These are phyloP conservation scores for Poeciliopsis occidentalis DNA, from an alignment of 2,113 vertebrate species.

Conservation along the genomic window DNA sequence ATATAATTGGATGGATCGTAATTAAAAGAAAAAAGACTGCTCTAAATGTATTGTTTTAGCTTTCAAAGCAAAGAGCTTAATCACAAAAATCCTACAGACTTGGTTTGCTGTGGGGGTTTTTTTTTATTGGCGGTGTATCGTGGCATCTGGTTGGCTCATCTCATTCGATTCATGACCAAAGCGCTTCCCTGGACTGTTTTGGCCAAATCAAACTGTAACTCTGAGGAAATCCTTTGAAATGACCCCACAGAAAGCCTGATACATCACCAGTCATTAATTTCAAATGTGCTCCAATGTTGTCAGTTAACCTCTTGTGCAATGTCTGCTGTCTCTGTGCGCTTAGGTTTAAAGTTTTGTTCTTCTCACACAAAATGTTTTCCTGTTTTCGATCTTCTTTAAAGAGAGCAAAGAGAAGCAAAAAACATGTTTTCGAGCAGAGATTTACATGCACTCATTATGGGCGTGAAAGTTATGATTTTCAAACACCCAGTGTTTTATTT, in stretches of 20 bases:
- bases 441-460: not conserved
- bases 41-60: slow-evolving; percentile 62
- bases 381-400: not conserved
- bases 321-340: slow-evolving; percentile 50
- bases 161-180: slow-evolving; percentile 18
- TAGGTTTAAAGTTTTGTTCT: slow-evolving; percentile 22
- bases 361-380: not conserved
- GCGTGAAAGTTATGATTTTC: not conserved
- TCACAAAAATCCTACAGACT: slow-evolving; percentile 51
- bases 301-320: slow-evolving; percentile 48
- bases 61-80: not conserved
- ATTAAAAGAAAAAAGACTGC: slow-evolving; percentile 58
- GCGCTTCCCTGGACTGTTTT: slow-evolving; percentile 27
- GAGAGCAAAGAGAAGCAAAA: not conserved
- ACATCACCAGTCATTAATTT: slow-evolving; percentile 56
- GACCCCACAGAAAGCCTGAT: slow-evolving; percentile 52
- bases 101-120: slow-evolving; percentile 25
- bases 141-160: slow-evolving; percentile 45
- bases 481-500: not conserved
- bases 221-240: slow-evolving; percentile 30
- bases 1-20: not conserved
- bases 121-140: slow-evolving; percentile 62
- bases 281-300: slow-evolving; percentile 66
- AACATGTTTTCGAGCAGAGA: not conserved
- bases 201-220: slow-evolving; percentile 21